Percentiles rank a stretch among this genome's conserved stretches.
phyloP scores from a whole-genome alignment of 1,140 invertebrate species.

The Glossosoma conforme region DNA sequence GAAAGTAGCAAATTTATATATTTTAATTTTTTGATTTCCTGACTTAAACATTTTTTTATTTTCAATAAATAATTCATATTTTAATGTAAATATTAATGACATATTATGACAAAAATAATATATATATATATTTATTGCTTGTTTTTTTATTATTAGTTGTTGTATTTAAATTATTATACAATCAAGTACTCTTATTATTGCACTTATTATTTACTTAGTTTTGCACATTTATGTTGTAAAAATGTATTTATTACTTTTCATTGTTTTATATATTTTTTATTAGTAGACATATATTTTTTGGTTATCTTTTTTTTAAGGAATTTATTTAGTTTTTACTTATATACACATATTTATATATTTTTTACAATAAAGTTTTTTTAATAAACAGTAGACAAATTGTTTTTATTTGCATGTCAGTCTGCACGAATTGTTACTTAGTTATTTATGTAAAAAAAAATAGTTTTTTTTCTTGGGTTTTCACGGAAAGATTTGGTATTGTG shows the following conservation, averaged over 20 bases:
- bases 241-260: slow-evolving; percentile 4
- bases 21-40: too few species aligned
- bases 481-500: too few species aligned
- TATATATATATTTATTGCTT: not conserved
- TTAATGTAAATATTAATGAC: too few species aligned
- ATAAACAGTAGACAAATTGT: slow-evolving; percentile 11
- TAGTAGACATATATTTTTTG: too few species aligned
- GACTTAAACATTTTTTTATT: too few species aligned
- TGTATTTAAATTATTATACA: slow-evolving; percentile 8
- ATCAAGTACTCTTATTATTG: not conserved
- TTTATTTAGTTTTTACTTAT: not conserved
- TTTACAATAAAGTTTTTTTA: slow-evolving; percentile 15
- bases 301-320: slow-evolving; percentile 1
- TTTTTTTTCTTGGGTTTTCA: too few species aligned
- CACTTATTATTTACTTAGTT: slow-evolving; percentile 8
- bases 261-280: slow-evolving; percentile 5
- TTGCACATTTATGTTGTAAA: slow-evolving; percentile 14
- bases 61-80: too few species aligned
- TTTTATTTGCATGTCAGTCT: slow-evolving; percentile 15
- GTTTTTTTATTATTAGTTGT: not conserved
- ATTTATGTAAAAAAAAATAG: not conserved
- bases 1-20: too few species aligned
- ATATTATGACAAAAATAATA: too few species aligned
- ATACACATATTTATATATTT: slow-evolving; percentile 1
- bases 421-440: not conserved